Conservation (phyloP, 2,888 invertebrate genomes). For the Lepidochitona cinerea region DNA sequence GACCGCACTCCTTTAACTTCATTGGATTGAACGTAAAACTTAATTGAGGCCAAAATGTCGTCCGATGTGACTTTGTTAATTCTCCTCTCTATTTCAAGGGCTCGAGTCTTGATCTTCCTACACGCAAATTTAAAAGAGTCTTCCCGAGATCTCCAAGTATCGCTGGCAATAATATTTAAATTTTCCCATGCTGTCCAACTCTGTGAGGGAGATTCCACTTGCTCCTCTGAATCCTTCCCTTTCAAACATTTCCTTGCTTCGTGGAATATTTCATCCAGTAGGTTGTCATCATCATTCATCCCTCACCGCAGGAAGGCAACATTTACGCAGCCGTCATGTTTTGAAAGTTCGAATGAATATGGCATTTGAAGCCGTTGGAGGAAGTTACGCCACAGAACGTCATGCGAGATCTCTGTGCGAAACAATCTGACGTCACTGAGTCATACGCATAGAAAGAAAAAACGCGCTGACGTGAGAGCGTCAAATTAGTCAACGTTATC, state of each 20-base stretch:
- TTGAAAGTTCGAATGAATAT: too few species aligned
- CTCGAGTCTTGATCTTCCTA: neutral
- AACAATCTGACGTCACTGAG: too few species aligned
- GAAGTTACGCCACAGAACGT: too few species aligned
- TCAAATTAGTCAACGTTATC: too few species aligned
- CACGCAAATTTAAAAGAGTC: neutral
- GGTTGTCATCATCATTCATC: neutral
- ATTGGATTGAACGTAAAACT: neutral
- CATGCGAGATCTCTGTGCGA: too few species aligned
- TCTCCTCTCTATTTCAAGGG: neutral
- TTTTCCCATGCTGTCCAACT: neutral
- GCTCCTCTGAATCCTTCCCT: neutral
- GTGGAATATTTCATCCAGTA: constrained; percentile 6
- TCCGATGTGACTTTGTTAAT: neutral
- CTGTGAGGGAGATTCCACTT: neutral
- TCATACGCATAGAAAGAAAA: too few species aligned
- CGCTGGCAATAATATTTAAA: neutral
- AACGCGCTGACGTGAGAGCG: too few species aligned
- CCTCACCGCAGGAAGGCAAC: neutral
- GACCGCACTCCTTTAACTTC: neutral
- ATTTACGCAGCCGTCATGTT: too few species aligned
- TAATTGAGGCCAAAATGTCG: neutral
- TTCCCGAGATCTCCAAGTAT: neutral
- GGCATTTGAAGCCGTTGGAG: too few species aligned
- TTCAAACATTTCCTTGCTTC: neutral